These are phyloP conservation scores for Ricordea florida DNA, from an alignment of 92 coral and sea anemone genomes.

Conservation along the genomic window DNA sequence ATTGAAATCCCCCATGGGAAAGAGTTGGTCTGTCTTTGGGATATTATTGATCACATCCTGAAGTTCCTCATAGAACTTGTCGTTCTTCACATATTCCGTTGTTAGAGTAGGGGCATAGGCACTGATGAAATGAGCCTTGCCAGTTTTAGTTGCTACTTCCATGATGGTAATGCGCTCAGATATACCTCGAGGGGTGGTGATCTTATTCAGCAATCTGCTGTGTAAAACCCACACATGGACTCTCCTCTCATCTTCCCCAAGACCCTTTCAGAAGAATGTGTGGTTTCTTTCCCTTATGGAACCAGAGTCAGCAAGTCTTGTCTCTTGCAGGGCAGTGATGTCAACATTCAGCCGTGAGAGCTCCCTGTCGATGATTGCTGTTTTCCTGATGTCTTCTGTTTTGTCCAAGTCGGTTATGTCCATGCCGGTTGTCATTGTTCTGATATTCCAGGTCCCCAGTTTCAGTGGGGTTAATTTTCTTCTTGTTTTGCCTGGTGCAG, in stretches of 20 bases:
- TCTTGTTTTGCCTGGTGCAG: neutral
- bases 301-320: neutral
- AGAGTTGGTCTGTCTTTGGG: neutral
- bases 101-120: conserved; percentile 12
- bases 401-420: too few relatives aligned
- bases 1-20: conserved; percentile 8
- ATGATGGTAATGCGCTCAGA: too few relatives aligned
- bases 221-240: too few relatives aligned
- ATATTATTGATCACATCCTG: neutral
- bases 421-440: neutral
- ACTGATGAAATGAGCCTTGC: neutral
- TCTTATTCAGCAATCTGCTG: too few relatives aligned
- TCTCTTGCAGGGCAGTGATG: conserved; percentile 23
- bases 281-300: neutral
- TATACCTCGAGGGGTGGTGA: too few relatives aligned
- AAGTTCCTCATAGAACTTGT: neutral
- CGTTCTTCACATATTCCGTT: neutral
- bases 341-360: neutral
- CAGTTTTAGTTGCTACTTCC: neutral
- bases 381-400: neutral
- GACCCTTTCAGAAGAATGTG: conserved; percentile 16
- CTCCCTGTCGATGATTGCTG: neutral
- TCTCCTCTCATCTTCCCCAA: too few relatives aligned
- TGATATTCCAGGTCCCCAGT: neutral
- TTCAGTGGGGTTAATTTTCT: neutral